phyloP scores from a whole-genome alignment of 2,888 invertebrate species.

The Eupithecia vulgata region DNA sequence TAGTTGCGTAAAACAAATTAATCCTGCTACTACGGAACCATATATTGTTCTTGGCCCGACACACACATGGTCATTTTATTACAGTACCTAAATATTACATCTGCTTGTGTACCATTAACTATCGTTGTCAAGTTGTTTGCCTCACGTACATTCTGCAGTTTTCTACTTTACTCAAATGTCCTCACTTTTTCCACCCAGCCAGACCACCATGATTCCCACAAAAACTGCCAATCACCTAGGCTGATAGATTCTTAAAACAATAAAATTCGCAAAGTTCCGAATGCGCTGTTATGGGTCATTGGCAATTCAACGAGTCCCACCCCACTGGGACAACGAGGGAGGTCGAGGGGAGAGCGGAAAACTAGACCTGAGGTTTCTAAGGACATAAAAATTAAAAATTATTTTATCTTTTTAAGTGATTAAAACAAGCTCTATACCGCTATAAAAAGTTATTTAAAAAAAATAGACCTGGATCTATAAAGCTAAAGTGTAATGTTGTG shows the following conservation, averaged over 20 bases:
- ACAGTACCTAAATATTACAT: no score
- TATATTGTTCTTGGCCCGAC: no score
- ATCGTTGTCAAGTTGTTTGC: no score
- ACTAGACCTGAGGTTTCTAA: conserved; percentile 29
- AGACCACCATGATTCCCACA: conserved; percentile 28
- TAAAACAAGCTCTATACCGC: neutral
- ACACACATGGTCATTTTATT: no score
- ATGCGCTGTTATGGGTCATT: conserved; percentile 39
- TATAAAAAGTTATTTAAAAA: neutral
- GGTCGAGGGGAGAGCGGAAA: conserved; percentile 53
- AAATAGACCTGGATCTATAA: neutral
- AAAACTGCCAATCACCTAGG: conserved; percentile 31
- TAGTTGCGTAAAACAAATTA: no score
- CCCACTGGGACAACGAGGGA: conserved; percentile 64
- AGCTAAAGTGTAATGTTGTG: neutral
- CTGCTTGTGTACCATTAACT: no score
- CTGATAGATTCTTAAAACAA: conserved; percentile 33
- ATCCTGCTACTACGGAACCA: no score
- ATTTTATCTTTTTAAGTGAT: neutral
- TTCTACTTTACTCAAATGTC: no score
- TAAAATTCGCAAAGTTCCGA: conserved; percentile 26
- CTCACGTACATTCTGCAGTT: no score
- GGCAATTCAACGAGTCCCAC: conserved; percentile 54
- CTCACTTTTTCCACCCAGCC: neutral
- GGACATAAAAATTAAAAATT: neutral